Evolutionary conservation across 37 sponge, comb jelly and placozoan genomes (phyloP).

Genomic region (Hexactinellida sp.): DNA sequence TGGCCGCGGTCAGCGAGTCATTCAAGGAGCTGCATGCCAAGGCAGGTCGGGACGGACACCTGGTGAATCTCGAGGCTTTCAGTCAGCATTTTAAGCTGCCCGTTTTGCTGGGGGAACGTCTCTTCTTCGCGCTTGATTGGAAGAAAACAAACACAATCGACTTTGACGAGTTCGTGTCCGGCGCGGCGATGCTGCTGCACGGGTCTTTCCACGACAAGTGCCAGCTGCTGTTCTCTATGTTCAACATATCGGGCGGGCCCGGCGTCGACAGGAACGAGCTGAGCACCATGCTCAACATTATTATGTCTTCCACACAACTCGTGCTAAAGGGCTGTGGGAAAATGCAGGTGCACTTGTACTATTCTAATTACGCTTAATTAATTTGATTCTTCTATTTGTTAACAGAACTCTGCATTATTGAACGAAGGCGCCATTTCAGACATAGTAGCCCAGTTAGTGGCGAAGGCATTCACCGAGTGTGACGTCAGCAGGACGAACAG

Average conservation of each 20-base stretch:
- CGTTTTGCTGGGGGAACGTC: constrained; percentile 44
- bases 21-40: constrained; percentile 27
- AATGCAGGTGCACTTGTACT: background rate
- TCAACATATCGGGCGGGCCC: constrained; percentile 38
- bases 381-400: background rate
- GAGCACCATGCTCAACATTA: background rate
- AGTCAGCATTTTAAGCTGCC: constrained; percentile 50
- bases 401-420: background rate
- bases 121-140: constrained; percentile 73
- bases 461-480: constrained; percentile 62
- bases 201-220: constrained; percentile 63
- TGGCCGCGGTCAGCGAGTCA: background rate
- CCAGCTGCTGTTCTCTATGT: constrained; percentile 55
- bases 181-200: constrained; percentile 53
- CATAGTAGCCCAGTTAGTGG: constrained; percentile 36
- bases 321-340: background rate
- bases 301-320: background rate
- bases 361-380: background rate
- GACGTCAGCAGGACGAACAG: constrained; percentile 69
- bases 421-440: constrained; percentile 1
- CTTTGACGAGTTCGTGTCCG: constrained; percentile 79
- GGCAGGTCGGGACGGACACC: constrained; percentile 40
- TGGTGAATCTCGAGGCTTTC: constrained; percentile 61
- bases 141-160: constrained; percentile 62
- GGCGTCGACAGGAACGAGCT: background rate